Conservation (phyloP, 2,888 invertebrate genomes). For the Parnassius smintheus region DNA sequence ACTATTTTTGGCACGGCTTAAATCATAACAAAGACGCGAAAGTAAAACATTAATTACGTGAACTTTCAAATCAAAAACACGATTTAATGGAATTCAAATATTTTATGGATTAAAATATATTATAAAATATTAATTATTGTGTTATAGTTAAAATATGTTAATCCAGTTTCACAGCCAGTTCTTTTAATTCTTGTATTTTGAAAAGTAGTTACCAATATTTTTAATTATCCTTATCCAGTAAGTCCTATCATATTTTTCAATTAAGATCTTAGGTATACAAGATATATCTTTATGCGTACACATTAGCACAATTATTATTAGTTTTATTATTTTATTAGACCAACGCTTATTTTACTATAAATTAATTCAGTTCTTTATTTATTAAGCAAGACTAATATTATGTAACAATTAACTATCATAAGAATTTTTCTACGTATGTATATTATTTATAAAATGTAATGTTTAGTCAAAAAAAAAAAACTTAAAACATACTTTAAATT, state of each 20-base stretch:
- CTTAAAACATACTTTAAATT: slow-evolving; percentile 1
- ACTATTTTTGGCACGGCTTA: no score
- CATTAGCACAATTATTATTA: slow-evolving; percentile 23
- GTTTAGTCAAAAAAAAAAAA: slow-evolving; percentile 6
- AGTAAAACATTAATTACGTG: no score
- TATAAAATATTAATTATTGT: no score
- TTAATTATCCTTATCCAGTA: slow-evolving; percentile 12
- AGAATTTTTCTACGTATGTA: slow-evolving; percentile 9
- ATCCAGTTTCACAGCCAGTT: no score
- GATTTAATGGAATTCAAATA: no score
- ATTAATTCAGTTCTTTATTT: slow-evolving; percentile 7
- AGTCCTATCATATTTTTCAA: neutral
- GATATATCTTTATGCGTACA: neutral
- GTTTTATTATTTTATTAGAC: neutral
- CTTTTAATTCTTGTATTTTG: no score
- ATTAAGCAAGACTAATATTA: slow-evolving; percentile 4
- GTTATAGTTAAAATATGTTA: no score
- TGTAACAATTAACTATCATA: slow-evolving; percentile 4
- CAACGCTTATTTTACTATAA: slow-evolving; percentile 7
- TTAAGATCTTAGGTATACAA: neutral
- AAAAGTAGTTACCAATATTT: slow-evolving; percentile 17
- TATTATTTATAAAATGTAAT: slow-evolving; percentile 9
- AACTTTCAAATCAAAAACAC: no score
- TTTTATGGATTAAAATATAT: no score
- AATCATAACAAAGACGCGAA: no score